These are phyloP conservation scores for Spodoptera litura DNA, from an alignment of 1,140 invertebrate genomes.

Conservation along the genomic window DNA sequence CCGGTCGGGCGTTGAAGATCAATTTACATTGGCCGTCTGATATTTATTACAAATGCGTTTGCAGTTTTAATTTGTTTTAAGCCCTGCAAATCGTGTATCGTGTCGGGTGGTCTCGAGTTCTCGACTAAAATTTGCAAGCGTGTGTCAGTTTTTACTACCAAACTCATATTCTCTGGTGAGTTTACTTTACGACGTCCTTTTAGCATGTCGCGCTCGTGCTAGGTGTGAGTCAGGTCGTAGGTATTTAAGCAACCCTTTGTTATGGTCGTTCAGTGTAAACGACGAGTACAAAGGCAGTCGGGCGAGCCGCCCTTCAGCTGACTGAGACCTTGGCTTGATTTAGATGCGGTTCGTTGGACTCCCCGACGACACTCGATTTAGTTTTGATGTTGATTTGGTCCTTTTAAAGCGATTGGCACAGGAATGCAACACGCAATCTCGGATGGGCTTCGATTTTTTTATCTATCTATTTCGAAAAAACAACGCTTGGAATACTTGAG, in stretches of 20 bases:
- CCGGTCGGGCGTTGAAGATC: conserved; percentile 17
- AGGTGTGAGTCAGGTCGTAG: conserved; percentile 76
- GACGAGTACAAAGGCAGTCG: conserved; percentile 78
- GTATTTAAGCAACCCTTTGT: conserved; percentile 77
- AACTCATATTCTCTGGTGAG: conserved; percentile 46
- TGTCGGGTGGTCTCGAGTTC: conserved; percentile 39
- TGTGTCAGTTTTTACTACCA: conserved; percentile 38
- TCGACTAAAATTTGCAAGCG: conserved; percentile 33
- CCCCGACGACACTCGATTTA: conserved; percentile 72
- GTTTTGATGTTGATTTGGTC: conserved; percentile 73
- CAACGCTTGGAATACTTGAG: conserved; percentile 43
- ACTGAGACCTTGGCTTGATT: conserved; percentile 82
- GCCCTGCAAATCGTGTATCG: conserved; percentile 21
- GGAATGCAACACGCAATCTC: conserved; percentile 70
- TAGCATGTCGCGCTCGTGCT: conserved; percentile 55
- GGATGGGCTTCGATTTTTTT: conserved; percentile 65
- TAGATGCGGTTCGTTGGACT: conserved; percentile 82
- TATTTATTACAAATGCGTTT: conserved; percentile 41
- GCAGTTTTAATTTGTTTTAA: conserved; percentile 46
- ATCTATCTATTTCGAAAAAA: conserved; percentile 50
- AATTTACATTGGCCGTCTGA: conserved; percentile 36
- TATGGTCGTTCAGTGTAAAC: conserved; percentile 78
- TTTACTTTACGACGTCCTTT: conserved; percentile 56
- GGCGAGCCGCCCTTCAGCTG: conserved; percentile 81
- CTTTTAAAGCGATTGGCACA: conserved; percentile 68